Evolutionary conservation across 2,113 vertebrate species (phyloP), one percentile per base, ranked within the genome.

Genomic region (Psittacula cyanocephala): DNA sequence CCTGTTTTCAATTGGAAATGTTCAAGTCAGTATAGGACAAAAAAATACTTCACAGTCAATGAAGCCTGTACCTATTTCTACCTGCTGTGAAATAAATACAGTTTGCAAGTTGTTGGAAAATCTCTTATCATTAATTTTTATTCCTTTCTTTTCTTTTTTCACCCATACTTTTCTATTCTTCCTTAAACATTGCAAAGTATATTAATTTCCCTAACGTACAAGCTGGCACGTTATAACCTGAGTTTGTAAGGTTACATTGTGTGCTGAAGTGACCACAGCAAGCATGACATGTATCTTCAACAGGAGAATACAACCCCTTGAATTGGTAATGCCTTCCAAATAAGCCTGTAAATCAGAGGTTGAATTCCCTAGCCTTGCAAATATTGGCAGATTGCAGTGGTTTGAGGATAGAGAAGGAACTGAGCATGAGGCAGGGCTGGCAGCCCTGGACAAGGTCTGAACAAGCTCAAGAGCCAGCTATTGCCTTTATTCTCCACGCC

Each of bases 51-150:
- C 37, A 55, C n/a, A 85, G 95, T 89, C 87, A 91, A 63, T 59
- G 87, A 93, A 77, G 53, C 53, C 37, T 55, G 43, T 17, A 84
- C 74, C 33, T 92, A 44, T 86, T 97, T 84, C 55, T 86, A 87
- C 72, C 52, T 82, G 44, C 86, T 92, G 90, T 91, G 89, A 94
- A 86, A 88, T 47, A 94, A 93, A 88, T 37, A 50, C 81, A 90
- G 81, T 63, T 67, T 70, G 47, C 44, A 93, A 94, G 49, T 39
- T 88, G 49, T 39, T 13, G 0, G 50, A 83, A 94, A 87, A 68
- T 81, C 37, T 88, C 70, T 77, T 46, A 77, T 65, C 1, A 24
- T 64, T 7, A 65, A 33, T 76, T 94, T 60, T 85, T 63, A 63
- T 85, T 77, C 23, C 20, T 22, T 74, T 86, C 55, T 81, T 80